A percentile compares a stretch with the other conserved stretches of the same genome.
Conservation (phyloP, 2,888 invertebrate species). For the Busseola fusca region DNA sequence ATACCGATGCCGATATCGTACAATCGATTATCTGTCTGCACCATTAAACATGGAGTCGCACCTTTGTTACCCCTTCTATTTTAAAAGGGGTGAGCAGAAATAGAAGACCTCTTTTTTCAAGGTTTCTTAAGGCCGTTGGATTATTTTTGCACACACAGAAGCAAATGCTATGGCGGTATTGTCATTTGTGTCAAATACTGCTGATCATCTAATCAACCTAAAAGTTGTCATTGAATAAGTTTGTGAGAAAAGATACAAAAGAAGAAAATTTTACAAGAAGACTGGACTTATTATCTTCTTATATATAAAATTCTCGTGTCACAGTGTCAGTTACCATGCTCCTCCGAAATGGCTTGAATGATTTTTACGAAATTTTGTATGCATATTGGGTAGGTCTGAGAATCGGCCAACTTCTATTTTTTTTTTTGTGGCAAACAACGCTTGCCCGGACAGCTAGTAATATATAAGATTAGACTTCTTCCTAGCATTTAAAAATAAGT, state of each 20-base stretch:
- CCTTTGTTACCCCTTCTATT: constrained; percentile 54
- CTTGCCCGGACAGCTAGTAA: too few relatives aligned
- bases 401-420: too few relatives aligned
- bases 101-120: constrained; percentile 49
- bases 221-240: neutral
- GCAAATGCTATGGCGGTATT: neutral
- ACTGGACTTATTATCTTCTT: too few relatives aligned
- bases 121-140: constrained; percentile 19
- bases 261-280: too few relatives aligned
- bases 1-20: constrained; percentile 63
- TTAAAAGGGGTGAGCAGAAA: constrained; percentile 43
- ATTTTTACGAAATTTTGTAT: too few relatives aligned
- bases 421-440: too few relatives aligned
- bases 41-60: constrained; percentile 61
- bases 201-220: neutral
- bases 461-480: neutral
- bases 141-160: neutral
- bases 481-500: neutral
- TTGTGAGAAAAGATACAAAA: too few relatives aligned
- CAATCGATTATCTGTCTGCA: constrained; percentile 72
- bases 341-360: too few relatives aligned
- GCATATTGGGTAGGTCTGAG: too few relatives aligned
- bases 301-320: too few relatives aligned
- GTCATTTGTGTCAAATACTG: neutral
- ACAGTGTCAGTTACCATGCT: too few relatives aligned